Evolutionary conservation across 2,888 invertebrate genomes (phyloP).

Genomic region (Idaea dimidiata): DNA sequence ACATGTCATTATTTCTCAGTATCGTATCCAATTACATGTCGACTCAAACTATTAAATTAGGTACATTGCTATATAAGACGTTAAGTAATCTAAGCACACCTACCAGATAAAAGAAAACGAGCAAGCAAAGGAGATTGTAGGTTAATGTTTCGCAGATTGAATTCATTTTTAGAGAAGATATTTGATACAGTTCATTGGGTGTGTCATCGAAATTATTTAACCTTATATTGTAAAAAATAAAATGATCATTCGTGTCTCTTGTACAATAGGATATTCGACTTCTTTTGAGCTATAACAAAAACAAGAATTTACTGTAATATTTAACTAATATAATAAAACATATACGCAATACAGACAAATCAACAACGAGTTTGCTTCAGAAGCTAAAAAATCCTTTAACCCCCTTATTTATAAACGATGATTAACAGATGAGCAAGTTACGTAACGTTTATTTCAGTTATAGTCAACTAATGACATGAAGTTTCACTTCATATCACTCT

Average conservation of each 20-base stretch:
- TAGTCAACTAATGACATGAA: no score
- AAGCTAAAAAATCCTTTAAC: no score
- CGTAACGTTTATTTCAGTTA: no score
- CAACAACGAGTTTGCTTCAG: no score
- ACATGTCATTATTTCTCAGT: neutral
- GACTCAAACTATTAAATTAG: neutral
- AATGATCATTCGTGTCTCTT: neutral
- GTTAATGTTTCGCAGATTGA: constrained; percentile 18
- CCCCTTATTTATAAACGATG: no score
- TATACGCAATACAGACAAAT: no score
- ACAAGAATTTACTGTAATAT: no score
- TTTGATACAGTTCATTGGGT: constrained; percentile 4
- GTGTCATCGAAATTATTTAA: constrained; percentile 8
- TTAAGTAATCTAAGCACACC: neutral
- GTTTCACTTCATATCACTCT: no score
- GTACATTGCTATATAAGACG: neutral
- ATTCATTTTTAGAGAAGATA: constrained; percentile 21
- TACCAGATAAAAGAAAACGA: constrained; percentile 3
- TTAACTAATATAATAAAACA: no score
- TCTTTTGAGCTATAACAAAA: no score
- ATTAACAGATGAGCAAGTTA: no score
- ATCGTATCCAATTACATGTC: neutral
- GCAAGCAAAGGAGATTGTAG: constrained; percentile 3
- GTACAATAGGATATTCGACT: no score
- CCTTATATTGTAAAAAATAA: neutral